Evolutionary conservation across 2,888 invertebrate genomes (phyloP), one percentile per base, ranked within the genome.

Genomic region (Tetragonisca angustula): DNA sequence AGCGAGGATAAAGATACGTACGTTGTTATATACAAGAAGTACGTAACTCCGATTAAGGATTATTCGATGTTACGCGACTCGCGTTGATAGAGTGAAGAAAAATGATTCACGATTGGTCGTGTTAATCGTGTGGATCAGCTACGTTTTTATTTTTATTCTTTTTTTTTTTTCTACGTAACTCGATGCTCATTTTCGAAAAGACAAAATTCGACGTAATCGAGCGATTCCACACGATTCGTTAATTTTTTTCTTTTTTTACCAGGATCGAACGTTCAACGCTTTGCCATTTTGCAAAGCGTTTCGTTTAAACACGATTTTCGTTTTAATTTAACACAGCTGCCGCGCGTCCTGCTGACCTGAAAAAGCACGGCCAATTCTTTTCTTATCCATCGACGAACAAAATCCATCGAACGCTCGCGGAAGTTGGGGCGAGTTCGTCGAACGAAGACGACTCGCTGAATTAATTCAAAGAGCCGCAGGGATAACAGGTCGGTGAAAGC

Each of bases 401-500:
- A 49, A 13, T 65, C 2, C 21, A 27, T 27, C 21, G 24, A 19
- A 17, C 17, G n/a, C 32, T 49, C 49, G 24, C 4, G 21, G 21
- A 49, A 36, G 49, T 69, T 62, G 5, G 27, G 36, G 19, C 27
- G 50, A n/a, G 32, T n/a, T n/a, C 17, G 24, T n/a, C 6, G 52
- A 17, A 54, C 52, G 36, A 76, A 61, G 73, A 77, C 64, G 82
- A 78, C 72, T 21, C 67, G 36, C n/a, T 36, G 67, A 81, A 86
- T 81, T 76, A 81, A 83, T 87, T 83, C 73, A 62, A 36, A 68
- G 67, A 56, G 32, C 64, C 50, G 56, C 64, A 52, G 50, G 59
- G 43, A 78, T 65, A 77, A 81, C 78, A 36, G 59, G 52, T 13
- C 68, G 67, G 68, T 59, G 86, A 86, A 88, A 83, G 83, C 74